Conservation (phyloP, 2,113 vertebrate species). For the Talpa occidentalis region DNA sequence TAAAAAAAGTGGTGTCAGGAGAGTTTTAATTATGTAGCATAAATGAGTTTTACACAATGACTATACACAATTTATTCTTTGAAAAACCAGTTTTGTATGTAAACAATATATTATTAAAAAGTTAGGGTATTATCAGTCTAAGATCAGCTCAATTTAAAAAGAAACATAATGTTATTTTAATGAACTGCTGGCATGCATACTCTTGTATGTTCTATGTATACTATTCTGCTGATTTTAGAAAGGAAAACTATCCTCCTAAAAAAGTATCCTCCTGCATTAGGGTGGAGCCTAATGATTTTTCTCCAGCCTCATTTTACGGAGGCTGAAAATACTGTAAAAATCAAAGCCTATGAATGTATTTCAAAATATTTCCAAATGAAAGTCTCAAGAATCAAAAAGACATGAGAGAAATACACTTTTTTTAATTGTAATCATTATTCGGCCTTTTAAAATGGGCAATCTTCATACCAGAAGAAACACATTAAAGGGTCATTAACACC, state of each 20-base stretch:
- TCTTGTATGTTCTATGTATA: background rate
- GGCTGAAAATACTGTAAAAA: background rate
- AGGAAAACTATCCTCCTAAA: constrained; percentile 16
- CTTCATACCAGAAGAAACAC: background rate
- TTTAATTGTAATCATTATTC: background rate
- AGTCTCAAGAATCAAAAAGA: constrained; percentile 5
- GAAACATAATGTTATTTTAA: constrained; percentile 29
- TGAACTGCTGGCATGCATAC: background rate
- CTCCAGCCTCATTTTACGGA: constrained; percentile 34
- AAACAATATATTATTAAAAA: background rate
- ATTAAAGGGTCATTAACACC: background rate
- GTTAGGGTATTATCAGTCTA: background rate
- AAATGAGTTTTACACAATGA: background rate
- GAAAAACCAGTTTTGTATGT: constrained; percentile 21
- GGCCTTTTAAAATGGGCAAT: background rate
- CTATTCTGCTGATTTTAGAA: constrained; percentile 39
- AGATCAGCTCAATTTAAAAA: constrained; percentile 8
- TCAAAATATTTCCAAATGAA: constrained; percentile 44
- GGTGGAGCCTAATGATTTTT: background rate
- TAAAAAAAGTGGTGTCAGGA: background rate
- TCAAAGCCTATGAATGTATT: background rate
- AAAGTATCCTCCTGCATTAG: too few species aligned
- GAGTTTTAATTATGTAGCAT: background rate
- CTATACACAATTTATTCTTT: background rate
- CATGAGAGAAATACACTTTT: background rate